Base-by-base conservation (phyloP, 2,888 invertebrate genomes). In the Neuroscelio doddi region DNA sequence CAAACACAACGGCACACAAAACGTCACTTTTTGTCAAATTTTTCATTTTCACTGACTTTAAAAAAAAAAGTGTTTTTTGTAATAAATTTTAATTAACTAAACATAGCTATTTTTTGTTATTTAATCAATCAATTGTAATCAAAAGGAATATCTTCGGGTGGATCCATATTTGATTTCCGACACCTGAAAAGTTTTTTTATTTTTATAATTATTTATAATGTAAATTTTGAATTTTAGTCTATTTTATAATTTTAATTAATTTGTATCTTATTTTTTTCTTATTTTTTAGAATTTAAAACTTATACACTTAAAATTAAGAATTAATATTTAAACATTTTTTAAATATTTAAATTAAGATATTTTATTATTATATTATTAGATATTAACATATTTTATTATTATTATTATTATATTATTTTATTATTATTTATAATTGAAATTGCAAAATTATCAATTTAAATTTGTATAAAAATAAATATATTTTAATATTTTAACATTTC, bases 101-200 rank as follows among this genome's bases (percentile, higher is more conserved):
- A 27, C n/a, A n/a, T n/a, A n/a, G 24, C n/a, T 29, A 42, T 34
- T 42, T 30, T n/a, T n/a, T n/a, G n/a, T n/a, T 39, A 21, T 36
- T 50, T 17, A 4, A 15, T 17, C 52, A 42, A 47, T 63, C 69
- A 72, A 46, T 67, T 71, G 55, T 70, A 72, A 38, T 73, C 72
- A 46, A 72, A 77, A 17, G 69, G 73, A 58, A 74, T 64, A 32
- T 73, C 62, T 64, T 69, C 67, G n/a, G 71, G 70, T 49, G 75
- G 75, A 52, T 75, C 71, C 79, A 77, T 78, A 30, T 5, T 9
- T 30, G 30, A 4, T 8, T 26, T 26, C 5, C 49, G 36, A 51
- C 38, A n/a, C n/a, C n/a, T n/a, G n/a, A n/a, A n/a, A n/a, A n/a
- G n/a, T n/a, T n/a, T n/a, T n/a, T n/a, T n/a, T n/a, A n/a, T n/a